Base-by-base conservation (phyloP, 2,113 vertebrate genomes). In the Stegastes partitus region DNA sequence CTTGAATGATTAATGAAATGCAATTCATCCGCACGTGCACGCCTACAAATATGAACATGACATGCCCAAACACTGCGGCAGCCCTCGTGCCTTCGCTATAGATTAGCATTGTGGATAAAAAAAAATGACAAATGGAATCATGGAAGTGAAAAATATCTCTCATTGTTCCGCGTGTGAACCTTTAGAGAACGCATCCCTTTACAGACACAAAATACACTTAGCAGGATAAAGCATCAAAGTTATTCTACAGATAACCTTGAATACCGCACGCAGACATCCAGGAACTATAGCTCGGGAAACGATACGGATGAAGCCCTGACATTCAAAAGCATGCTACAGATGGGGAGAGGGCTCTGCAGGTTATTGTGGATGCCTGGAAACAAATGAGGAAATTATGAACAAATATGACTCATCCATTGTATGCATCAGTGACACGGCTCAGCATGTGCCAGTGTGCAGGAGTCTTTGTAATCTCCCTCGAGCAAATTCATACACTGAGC, bases 321-420 rank as follows among this genome's bases (percentile, higher is more conserved):
- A 75, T 64, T 81, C 45, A 44, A 3, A 53, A 37, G 16, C 22
- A 9, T 19, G 44, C 26, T 34, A 21, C 25, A 42, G 25, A 74
- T n/a, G 57, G 26, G 63, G n/a, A 28, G 8, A 18, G 28, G 8
- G 23, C 21, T 58, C 25, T n/a, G 55, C n/a, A 56, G 75, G 69
- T 68, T 67, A 76, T 54, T 45, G 45, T 6, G 68, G 51, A 70
- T 59, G 74, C 71, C n/a, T 21, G 21, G 14, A 80, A 89, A 79
- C 64, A 81, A 85, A 81, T 75, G 58, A 76, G 67, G 65, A 66
- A 77, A 77, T 85, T 39, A 74, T 53, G 70, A 83, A 66, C 47
- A 82, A 68, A 67, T 19, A 64, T 53, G 25, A 72, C 25, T 77
- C 83, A 87, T 88, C 66, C 67, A 71, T 90, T 84, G 79, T 62